Evolutionary conservation across 1,140 invertebrate genomes (phyloP).

Genomic region (Catajapyx aquilonaris): DNA sequence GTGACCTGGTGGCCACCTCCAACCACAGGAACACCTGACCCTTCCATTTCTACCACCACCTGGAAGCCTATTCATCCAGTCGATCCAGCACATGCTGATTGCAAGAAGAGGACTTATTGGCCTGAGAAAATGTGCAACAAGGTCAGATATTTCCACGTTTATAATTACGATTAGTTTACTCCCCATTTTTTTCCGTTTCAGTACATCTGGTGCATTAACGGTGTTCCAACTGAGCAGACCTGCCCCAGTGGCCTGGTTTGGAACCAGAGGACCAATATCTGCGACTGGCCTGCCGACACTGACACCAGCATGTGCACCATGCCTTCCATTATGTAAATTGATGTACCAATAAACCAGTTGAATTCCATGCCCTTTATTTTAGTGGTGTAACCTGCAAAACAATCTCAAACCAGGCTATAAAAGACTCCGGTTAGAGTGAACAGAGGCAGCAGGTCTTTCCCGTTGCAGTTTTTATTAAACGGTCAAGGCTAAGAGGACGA

Average conservation of each 20-base stretch:
- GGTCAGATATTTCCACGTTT: conserved; percentile 6
- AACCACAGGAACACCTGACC: neutral
- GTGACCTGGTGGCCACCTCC: neutral
- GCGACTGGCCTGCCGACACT: conserved; percentile 12
- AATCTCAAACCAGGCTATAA: no score
- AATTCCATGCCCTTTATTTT: no score
- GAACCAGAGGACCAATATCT: conserved; percentile 8
- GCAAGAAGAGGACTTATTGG: conserved; percentile 7
- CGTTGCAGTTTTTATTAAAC: no score
- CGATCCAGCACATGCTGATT: conserved; percentile 6
- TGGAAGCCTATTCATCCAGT: neutral
- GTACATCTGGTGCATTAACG: conserved; percentile 19
- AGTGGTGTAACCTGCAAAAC: no score
- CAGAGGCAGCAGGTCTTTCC: no score
- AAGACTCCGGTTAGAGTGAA: no score
- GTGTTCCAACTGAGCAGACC: conserved; percentile 11
- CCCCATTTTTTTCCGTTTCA: no score
- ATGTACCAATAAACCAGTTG: no score
- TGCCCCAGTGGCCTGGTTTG: conserved; percentile 15
- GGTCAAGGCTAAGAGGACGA: no score
- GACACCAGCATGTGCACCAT: conserved; percentile 10
- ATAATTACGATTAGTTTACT: no score
- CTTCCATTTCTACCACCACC: neutral
- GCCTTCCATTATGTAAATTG: no score
- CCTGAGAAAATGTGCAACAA: conserved; percentile 12